Base-by-base conservation (phyloP, 2,888 invertebrate genomes). In the Drosophila phalerata region DNA sequence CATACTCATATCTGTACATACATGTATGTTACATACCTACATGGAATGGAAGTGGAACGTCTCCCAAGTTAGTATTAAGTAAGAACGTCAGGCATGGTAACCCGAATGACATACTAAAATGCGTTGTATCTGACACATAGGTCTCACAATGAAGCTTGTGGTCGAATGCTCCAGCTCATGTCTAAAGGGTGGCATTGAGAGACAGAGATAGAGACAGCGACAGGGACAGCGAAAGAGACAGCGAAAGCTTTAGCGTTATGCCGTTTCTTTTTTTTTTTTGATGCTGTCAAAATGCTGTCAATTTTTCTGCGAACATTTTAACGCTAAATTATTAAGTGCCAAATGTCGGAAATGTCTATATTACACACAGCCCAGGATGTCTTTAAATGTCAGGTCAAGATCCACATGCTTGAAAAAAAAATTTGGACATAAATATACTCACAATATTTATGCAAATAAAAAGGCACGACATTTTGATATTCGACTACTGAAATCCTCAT, bases 261-360 rank as follows among this genome's bases (percentile, higher is more conserved):
- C 25, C 19, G 28, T 57, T 47, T 40, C 30, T 53, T 40, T 48
- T 60, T 38, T 51, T 63, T 32, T 40, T 45, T n/a, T 28, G 15
- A 40, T 43, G 53, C 76, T 76, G 82, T 82, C 87, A 78, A 80
- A 86, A 79, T 67, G 69, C 83, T 89, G 88, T 89, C 86, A 86
- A 86, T 86, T 84, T 82, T 83, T 80, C 67, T 75, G 67, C 79
- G 69, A 85, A 85, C 81, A 81, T 79, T 80, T 81, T 75, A 72
- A 66, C 76, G 71, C 72, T 69, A 69, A 75, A 78, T 80, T 80
- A 77, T 80, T 72, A 72, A 77, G 81, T 77, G 77, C 68, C 77
- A 77, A 80, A 73, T 70, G 78, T 70, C 81, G 79, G 74, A 81
- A 70, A 65, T 73, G 63, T 64, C 73, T 60, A 63, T 56, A 75